Base-by-base conservation (phyloP, 2,888 invertebrate genomes). In the Lasioglossum marginatum region DNA sequence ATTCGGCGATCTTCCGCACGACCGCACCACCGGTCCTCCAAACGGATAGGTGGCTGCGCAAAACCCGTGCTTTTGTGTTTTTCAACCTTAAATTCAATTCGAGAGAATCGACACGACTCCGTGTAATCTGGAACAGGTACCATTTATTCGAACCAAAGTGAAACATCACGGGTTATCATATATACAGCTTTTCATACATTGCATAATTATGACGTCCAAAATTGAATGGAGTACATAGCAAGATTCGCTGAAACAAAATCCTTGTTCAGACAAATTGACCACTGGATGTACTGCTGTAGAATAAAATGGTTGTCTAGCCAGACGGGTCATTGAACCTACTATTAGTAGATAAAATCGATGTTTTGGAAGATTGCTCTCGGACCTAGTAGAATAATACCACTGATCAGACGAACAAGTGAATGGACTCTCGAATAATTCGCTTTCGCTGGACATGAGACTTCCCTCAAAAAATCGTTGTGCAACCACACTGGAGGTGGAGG, bases 1-100 rank as follows among this genome's bases (percentile, higher is more conserved):
- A 34, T 43, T 57, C 40, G 23, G n/a, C 73, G 79, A 57, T 43
- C 23, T 48, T 66, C 57, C 73, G 43, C 82, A 34, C 37, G 45
- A 40, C 31, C 52, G 23, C 23, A n/a, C 19, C 52, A 23, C 23
- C 52, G 23, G 52, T 5, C 8, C 23, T 8, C 23, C 52, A 23
- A 52, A 52, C 52, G 52, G 48, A 48, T 48, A 48, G 8, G 48
- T 48, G 48, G 48, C 48, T 19, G 19, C 52, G 23, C 8, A 52
- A 52, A 52, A 23, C 2, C 52, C 52, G 23, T 52, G 52, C 52
- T 52, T 52, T 52, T 52, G 10, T n/a, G 23, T 52, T 52, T n/a
- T n/a, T 10, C 52, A 0, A 52, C 52, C 23, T n/a, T 52, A 52
- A 52, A 52, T 52, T 52, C 52, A 52, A 23, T 52, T 10, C 23